Conservation (phyloP, 1,140 invertebrate genomes). For the Hyposmocoma kahamanoa region DNA sequence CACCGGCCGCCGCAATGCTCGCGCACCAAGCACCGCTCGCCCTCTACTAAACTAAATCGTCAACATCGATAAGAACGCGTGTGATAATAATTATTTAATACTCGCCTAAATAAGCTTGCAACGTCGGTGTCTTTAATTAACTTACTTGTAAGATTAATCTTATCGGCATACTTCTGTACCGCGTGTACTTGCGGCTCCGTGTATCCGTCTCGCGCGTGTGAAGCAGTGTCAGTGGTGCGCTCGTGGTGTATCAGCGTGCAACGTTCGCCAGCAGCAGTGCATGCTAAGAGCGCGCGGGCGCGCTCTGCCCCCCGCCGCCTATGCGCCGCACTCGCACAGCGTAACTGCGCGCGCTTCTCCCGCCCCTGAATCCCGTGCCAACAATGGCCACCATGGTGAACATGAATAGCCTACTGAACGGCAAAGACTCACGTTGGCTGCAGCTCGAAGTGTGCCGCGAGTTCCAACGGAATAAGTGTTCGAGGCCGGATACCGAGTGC, state of each 20-base stretch:
- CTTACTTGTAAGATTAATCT: constrained; percentile 61
- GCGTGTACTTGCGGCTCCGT: background rate
- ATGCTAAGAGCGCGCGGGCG: constrained; percentile 58
- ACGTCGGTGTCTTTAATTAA: constrained; percentile 69
- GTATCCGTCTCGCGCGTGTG: constrained; percentile 25
- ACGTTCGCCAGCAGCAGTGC: constrained; percentile 33
- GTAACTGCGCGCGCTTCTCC: constrained; percentile 49
- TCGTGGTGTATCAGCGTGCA: constrained; percentile 40
- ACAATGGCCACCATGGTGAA: constrained; percentile 95
- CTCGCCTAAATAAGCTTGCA: constrained; percentile 70
- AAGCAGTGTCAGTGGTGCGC: constrained; percentile 28
- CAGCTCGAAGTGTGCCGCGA: constrained; percentile 99
- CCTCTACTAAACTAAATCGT: constrained; percentile 65
- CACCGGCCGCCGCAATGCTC: constrained; percentile 62
- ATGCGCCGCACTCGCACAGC: constrained; percentile 62
- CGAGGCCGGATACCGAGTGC: constrained; percentile 98
- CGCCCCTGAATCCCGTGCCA: constrained; percentile 40
- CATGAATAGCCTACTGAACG: constrained; percentile 97
- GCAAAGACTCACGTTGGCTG: constrained; percentile 99
- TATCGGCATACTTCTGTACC: background rate
- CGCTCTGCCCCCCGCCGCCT: constrained; percentile 54
- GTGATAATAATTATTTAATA: constrained; percentile 70
- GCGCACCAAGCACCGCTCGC: constrained; percentile 67
- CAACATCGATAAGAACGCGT: constrained; percentile 71
- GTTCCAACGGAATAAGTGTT: constrained; percentile 99